Percentiles rank a stretch among this genome's conserved stretches.
Conservation (phyloP, 2,113 vertebrate genomes). For the Leucoraja erinaceus region DNA sequence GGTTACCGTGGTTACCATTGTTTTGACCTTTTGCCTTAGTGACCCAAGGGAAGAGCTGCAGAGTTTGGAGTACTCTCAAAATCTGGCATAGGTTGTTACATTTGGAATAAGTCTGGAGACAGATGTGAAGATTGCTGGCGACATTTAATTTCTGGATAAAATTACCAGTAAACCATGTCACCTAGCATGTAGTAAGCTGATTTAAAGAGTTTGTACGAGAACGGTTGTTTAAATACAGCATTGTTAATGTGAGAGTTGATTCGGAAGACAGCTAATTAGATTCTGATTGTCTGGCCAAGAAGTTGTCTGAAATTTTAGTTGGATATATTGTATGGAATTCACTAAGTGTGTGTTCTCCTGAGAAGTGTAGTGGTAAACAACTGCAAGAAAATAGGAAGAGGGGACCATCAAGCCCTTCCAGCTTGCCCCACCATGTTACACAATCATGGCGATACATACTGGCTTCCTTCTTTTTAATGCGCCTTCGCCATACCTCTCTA, state of each 20-base stretch:
- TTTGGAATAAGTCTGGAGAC: not conserved
- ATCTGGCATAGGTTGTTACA: not conserved
- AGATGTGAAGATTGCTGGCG: not conserved
- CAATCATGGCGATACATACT: no score
- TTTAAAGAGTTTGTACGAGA: not conserved
- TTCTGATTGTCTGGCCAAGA: not conserved
- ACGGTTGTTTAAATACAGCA: not conserved
- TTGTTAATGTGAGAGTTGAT: not conserved
- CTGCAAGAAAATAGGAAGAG: no score
- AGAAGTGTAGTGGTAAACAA: conserved; percentile 7
- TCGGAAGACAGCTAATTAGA: not conserved
- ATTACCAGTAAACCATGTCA: not conserved
- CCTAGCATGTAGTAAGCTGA: not conserved
- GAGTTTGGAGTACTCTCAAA: not conserved
- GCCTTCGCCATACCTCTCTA: no score
- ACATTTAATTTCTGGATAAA: not conserved
- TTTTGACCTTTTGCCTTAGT: not conserved
- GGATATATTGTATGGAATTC: not conserved
- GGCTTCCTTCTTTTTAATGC: no score
- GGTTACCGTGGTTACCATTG: not conserved
- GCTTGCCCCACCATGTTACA: no score
- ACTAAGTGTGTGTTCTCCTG: not conserved
- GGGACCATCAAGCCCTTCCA: no score
- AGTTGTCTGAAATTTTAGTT: not conserved
- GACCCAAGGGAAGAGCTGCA: not conserved